Base-by-base conservation (phyloP, 2,888 invertebrate genomes). In the Acleris emargana region DNA sequence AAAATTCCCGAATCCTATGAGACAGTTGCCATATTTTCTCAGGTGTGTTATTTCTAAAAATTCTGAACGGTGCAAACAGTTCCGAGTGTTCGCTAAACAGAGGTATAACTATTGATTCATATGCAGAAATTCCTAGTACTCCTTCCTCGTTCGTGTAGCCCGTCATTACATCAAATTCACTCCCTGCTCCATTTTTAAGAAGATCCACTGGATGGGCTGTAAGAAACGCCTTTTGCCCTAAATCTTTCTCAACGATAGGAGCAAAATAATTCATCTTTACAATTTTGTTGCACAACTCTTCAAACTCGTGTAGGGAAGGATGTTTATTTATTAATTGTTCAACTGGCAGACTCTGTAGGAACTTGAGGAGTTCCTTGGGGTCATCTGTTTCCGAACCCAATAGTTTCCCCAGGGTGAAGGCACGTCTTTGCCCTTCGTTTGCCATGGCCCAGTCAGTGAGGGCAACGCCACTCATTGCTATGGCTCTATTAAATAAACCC, bases 81-180 rank as follows among this genome's bases (percentile, higher is more conserved):
- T 87, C 87, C 7, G 74, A 68, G 38, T 38, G 38, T 38, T 38
- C 38, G 38, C 38, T 38, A 38, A 13, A 38, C 3, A 38, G 38
- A 13, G 38, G 38, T 38, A 45, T 78, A 80, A 62, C 68, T 74
- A 13, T 73, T 72, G 58, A 78, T 59, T 76, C 75, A 9, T 76
- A 62, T 3, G 7, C 0, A 3, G 64, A 42, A 18, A 80, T 32
- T 1, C 58, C 73, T 1, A 81, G 2, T 11, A 81, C 25, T 0
- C 95, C 94, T 86, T 97, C 97, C 62, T 95, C 93, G 1, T 93
- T 93, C 11, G 95, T 96, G 11, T 95, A 80, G 1, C 97, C 97
- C 25, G 95, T 90, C 76, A 97, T 93, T 79, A 96, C 91, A 0
- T 96, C 96, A 1, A 94, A 90, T 47, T 83, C 73, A 54, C 82